A percentile compares a stretch with the other conserved stretches of the same genome.
These are phyloP conservation scores for Coleophora deauratella DNA, from an alignment of 2,888 invertebrate species.

Conservation along the genomic window DNA sequence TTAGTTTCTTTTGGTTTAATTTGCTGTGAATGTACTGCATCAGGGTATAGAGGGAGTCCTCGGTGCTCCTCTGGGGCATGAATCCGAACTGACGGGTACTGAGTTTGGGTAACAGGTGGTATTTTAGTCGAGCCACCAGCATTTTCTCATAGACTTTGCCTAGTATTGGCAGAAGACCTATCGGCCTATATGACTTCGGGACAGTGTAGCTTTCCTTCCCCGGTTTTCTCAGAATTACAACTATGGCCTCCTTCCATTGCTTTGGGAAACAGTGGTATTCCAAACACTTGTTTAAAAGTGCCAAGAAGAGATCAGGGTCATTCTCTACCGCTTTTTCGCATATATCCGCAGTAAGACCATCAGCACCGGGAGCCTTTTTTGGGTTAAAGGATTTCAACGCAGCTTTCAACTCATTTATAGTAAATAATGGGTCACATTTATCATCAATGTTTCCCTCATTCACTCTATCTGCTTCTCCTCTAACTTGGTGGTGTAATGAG, in stretches of 20 bases:
- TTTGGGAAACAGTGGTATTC: conserved; percentile 2
- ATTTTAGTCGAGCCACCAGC: conserved; percentile 4
- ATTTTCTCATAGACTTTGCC: no score
- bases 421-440: conserved; percentile 9
- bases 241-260: conserved; percentile 8
- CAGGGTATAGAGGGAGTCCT: conserved; percentile 4
- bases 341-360: conserved; percentile 18
- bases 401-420: conserved; percentile 4
- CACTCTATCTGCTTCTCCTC: neutral
- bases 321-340: conserved; percentile 9
- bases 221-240: no score
- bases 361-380: conserved; percentile 16
- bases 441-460: neutral
- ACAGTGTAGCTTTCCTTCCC: no score
- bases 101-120: conserved; percentile 2
- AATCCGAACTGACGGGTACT: conserved; percentile 12
- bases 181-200: no score
- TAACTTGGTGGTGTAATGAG: neutral
- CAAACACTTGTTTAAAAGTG: conserved; percentile 4
- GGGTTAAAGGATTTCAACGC: conserved; percentile 6
- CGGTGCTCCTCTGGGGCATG: conserved; percentile 10
- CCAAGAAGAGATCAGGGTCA: conserved; percentile 2
- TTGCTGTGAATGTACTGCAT: conserved; percentile 1
- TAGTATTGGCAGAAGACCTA: no score
- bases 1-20: conserved; percentile 1